phyloP scores from a whole-genome alignment of 35 echinoderm and acorn worm genomes.

The Anneissia japonica region DNA sequence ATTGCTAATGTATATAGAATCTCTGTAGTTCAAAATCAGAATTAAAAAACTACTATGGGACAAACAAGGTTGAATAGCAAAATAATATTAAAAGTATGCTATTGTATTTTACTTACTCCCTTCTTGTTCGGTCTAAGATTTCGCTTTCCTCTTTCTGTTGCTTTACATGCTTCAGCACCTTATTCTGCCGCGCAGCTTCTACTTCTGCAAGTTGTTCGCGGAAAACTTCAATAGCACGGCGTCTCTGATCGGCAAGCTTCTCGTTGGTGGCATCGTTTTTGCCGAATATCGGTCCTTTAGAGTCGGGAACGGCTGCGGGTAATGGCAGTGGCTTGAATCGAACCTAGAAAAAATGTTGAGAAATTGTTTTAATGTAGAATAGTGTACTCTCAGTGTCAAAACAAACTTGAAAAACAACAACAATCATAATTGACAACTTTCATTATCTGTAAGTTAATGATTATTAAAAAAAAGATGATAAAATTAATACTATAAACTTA shows the following conservation, averaged over 20 bases:
- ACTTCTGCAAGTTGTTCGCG: slow-evolving; percentile 74
- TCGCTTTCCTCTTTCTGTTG: slow-evolving; percentile 73
- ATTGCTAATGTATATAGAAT: too few relatives aligned
- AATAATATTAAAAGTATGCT: not conserved
- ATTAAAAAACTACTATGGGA: too few relatives aligned
- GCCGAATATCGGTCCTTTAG: slow-evolving; percentile 86
- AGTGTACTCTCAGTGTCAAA: too few relatives aligned
- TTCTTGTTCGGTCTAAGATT: slow-evolving; percentile 67
- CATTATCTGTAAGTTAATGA: too few relatives aligned
- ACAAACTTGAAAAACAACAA: too few relatives aligned
- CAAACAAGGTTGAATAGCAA: too few relatives aligned
- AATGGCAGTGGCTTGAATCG: slow-evolving; percentile 90
- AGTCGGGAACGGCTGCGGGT: slow-evolving; percentile 74
- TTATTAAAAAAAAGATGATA: too few relatives aligned
- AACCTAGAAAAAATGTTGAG: slow-evolving; percentile 49
- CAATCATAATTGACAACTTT: too few relatives aligned
- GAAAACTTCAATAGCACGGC: slow-evolving; percentile 61
- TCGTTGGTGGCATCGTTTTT: slow-evolving; percentile 86
- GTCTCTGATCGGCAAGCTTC: slow-evolving; percentile 76
- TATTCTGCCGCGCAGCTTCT: slow-evolving; percentile 35
- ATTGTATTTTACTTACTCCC: slow-evolving; percentile 91
- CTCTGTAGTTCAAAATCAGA: too few relatives aligned
- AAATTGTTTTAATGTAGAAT: too few relatives aligned
- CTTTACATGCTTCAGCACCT: slow-evolving; percentile 63
- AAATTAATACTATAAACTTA: too few relatives aligned